Conservation (phyloP, 2,113 vertebrate species). For the Oryzias woworae region DNA sequence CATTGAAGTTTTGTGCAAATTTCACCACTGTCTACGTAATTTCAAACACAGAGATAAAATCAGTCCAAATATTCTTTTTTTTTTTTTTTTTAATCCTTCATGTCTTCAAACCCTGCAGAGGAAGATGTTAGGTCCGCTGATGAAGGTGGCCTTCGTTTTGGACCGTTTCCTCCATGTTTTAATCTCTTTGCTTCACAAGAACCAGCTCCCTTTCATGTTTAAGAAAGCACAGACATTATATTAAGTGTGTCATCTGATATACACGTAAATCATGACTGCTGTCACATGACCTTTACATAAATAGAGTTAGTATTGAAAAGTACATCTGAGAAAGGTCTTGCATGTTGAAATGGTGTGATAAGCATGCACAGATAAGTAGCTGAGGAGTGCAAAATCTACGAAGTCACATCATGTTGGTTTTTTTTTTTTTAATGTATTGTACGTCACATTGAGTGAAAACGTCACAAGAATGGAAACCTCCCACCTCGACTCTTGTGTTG, state of each 20-base stretch:
- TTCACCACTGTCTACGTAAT: slow-evolving; percentile 70
- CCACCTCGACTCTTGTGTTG: slow-evolving; percentile 16
- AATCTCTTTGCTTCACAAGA: slow-evolving; percentile 49
- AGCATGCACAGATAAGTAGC: slow-evolving; percentile 80
- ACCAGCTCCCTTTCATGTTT: slow-evolving; percentile 54
- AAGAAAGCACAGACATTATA: slow-evolving; percentile 73
- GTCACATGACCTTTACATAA: slow-evolving; percentile 75
- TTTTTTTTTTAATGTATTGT: slow-evolving; percentile 46
- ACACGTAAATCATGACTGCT: slow-evolving; percentile 72
- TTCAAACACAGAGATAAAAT: slow-evolving; percentile 68
- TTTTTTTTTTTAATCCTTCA: slow-evolving; percentile 13
- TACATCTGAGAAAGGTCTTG: slow-evolving; percentile 74
- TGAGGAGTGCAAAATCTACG: slow-evolving; percentile 75
- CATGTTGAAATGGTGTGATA: slow-evolving; percentile 76
- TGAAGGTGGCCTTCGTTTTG: slow-evolving; percentile 42
- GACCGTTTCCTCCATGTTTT: slow-evolving; percentile 38
- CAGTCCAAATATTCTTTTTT: slow-evolving; percentile 45
- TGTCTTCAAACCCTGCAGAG: slow-evolving; percentile 48
- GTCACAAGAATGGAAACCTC: slow-evolving; percentile 50
- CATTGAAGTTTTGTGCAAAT: slow-evolving; percentile 71
- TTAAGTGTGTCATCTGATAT: slow-evolving; percentile 66
- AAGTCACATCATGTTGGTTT: slow-evolving; percentile 61
- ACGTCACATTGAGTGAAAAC: slow-evolving; percentile 65
- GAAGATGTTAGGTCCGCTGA: slow-evolving; percentile 53
- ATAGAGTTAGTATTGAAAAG: slow-evolving; percentile 74